A percentile compares a stretch with the other conserved stretches of the same genome.
These are phyloP conservation scores for Tribolium castaneum DNA, from an alignment of 1,140 invertebrate genomes.

Conservation along the genomic window DNA sequence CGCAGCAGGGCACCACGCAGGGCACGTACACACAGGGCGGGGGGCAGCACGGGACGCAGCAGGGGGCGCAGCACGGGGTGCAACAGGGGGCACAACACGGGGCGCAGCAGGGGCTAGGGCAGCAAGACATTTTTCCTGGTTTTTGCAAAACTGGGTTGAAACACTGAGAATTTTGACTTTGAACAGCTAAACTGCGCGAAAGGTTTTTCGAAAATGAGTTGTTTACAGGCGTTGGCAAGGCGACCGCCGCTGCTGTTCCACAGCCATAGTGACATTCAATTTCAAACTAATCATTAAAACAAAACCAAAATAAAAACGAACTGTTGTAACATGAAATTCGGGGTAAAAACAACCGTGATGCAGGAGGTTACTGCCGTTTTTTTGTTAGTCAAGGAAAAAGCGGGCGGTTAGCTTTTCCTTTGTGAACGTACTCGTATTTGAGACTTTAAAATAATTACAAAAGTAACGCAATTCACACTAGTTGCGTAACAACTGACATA, in stretches of 20 bases:
- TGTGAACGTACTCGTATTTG: no score
- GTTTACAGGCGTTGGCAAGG: background rate
- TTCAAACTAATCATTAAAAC: no score
- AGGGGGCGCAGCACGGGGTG: constrained; percentile 2
- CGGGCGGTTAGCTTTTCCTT: no score
- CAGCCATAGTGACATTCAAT: background rate
- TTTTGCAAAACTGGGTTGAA: background rate
- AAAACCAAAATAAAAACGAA: no score
- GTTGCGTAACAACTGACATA: no score
- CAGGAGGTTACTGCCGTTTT: no score
- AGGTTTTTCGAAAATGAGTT: constrained; percentile 1
- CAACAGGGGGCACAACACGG: constrained; percentile 3
- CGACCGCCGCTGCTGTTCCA: background rate
- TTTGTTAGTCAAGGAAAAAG: no score
- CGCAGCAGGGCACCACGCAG: background rate
- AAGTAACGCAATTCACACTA: no score
- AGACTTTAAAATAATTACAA: no score
- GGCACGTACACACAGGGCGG: constrained; percentile 5
- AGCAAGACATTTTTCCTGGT: constrained; percentile 17
- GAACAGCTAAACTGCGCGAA: no score
- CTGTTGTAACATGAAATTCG: no score
- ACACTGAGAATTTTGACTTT: constrained; percentile 6
- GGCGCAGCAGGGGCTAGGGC: background rate
- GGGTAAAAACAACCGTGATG: no score
- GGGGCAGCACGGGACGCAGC: background rate